Base-by-base conservation (phyloP, 1,140 invertebrate species). In the Polypedilum vanderplanki region DNA sequence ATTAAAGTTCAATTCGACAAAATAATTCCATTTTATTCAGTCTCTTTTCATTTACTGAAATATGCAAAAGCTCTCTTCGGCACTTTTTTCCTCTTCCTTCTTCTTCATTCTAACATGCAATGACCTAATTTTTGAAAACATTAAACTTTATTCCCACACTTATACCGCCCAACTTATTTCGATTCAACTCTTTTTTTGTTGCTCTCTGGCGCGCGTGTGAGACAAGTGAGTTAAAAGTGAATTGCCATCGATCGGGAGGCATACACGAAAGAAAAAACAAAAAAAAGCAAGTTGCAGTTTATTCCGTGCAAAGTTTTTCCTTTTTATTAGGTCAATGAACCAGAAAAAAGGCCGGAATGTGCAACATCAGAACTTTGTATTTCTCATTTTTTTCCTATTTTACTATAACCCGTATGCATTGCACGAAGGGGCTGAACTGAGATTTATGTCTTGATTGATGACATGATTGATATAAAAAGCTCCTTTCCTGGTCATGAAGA, bases 61-160 rank as follows among this genome's bases (percentile, higher is more conserved):
- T 57, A 57, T 57, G 46, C 46, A 57, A 57, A 57, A 57, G 46
- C 46, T 57, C 46, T 57, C 46, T 57, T 57, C 46, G 15, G 3
- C 46, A 57, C 46, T 12, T 57, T 57, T 46, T 57, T 57, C n/a
- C 12, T n/a, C 9, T 57, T 57, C 46, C 46, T 57, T 57, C 15
- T 46, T 12, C 18, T 70, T 70, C 20, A 7, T 7, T 18, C 65
- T 18, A 20, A 70, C 65, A 70, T 70, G 65, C 65, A 70, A 70
- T 70, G 65, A 70, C 65, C 65, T 18, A 70, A 70, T 70, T 70
- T 70, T 70, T 10, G 12, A 1, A 33, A 33, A 33, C 24, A 5
- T 33, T 33, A 33, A 33, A 33, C 5, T 33, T 33, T 33, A 33
- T 33, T 33, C 5, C 24, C 24, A 33, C 24, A 3, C 9, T 70